Percentiles rank a stretch among this genome's conserved stretches.
These are phyloP conservation scores for Calephelis nemesis DNA, from an alignment of 1,140 invertebrate species.

Conservation along the genomic window DNA sequence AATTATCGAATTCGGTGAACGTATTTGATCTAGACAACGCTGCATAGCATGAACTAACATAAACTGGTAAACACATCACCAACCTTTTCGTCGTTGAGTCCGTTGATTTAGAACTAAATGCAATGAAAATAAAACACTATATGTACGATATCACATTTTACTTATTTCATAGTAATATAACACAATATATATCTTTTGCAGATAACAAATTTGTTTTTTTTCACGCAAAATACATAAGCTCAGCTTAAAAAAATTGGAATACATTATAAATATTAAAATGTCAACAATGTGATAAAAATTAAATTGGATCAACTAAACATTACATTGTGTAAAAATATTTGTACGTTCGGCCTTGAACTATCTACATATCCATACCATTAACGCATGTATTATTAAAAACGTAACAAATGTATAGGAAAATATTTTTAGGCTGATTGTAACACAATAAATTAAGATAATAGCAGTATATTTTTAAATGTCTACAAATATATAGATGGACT, in stretches of 20 bases:
- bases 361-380: constrained; percentile 26
- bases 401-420: not conserved
- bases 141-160: constrained; percentile 11
- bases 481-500: not conserved
- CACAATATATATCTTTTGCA: constrained; percentile 9
- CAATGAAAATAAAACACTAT: not conserved
- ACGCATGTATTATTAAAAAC: not conserved
- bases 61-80: no score
- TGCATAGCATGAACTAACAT: no score
- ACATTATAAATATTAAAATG: constrained; percentile 8
- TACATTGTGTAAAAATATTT: not conserved
- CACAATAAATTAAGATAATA: no score
- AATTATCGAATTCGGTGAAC: no score
- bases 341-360: constrained; percentile 30
- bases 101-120: no score
- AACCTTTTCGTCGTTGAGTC: no score
- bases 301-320: constrained; percentile 7
- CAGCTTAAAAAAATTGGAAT: constrained; percentile 12
- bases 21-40: no score
- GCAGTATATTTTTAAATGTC: no score
- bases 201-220: constrained; percentile 15
- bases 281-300: constrained; percentile 9
- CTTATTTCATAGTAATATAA: constrained; percentile 15
- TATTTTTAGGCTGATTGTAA: not conserved
- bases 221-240: constrained; percentile 11